phyloP scores from a whole-genome alignment of 2,113 vertebrate genomes.

The Sula dactylatra region DNA sequence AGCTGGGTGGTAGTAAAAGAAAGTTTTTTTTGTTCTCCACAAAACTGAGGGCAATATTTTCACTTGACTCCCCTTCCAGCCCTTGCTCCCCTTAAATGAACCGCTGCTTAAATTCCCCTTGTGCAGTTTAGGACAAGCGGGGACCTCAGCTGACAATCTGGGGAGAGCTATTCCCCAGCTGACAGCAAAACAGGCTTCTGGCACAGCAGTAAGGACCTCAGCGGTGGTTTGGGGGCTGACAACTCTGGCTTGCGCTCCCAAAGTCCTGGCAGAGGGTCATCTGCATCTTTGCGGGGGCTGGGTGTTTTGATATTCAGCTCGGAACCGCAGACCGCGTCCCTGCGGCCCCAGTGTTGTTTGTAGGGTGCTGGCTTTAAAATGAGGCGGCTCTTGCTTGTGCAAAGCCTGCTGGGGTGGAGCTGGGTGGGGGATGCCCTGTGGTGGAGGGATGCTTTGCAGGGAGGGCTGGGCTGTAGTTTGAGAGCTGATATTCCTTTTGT shows the following conservation, averaged over 20 bases:
- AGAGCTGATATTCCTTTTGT: background rate
- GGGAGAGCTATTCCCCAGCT: background rate
- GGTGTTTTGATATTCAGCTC: background rate
- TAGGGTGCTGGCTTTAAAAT: background rate
- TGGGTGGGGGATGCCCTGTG: background rate
- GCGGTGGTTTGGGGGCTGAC: background rate
- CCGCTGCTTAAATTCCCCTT: background rate
- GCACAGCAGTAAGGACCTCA: background rate
- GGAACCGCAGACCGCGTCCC: rapidly evolving
- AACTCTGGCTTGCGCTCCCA: background rate
- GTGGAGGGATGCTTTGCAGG: background rate
- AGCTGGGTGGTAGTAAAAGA: background rate
- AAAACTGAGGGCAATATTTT: background rate
- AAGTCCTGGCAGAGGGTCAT: background rate
- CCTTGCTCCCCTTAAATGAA: background rate
- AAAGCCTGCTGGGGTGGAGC: background rate
- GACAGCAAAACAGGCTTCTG: background rate
- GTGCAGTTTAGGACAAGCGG: background rate
- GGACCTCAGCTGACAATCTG: background rate
- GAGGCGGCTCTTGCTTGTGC: background rate
- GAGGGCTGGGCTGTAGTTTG: background rate
- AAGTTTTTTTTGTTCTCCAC: rapidly evolving
- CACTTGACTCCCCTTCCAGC: background rate
- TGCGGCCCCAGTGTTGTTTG: rapidly evolving
- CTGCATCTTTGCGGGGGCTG: background rate